These are phyloP conservation scores for Takifugu rubripes DNA, from an alignment of 2,797 vertebrate genomes.

Conservation along the genomic window DNA sequence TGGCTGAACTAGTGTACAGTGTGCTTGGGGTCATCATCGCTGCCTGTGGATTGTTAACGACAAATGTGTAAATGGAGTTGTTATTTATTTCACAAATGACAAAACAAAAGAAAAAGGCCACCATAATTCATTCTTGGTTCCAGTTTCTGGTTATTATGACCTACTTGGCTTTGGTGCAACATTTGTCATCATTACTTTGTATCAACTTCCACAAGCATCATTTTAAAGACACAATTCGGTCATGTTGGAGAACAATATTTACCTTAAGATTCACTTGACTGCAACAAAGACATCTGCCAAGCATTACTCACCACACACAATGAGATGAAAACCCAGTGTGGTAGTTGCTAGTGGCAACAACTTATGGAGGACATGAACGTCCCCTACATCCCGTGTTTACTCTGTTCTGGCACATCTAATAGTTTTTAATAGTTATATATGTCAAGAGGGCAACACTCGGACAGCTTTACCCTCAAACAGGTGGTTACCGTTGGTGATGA, in stretches of 20 bases:
- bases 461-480: conserved; percentile 9
- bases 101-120: background rate
- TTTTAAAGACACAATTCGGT: conserved; percentile 2
- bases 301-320: conserved; percentile 65
- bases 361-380: conserved; percentile 47
- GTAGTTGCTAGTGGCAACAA: conserved; percentile 19
- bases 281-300: conserved; percentile 55
- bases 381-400: conserved; percentile 26
- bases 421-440: conserved; percentile 49
- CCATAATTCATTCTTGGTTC: background rate
- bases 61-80: background rate
- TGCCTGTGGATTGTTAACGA: no score
- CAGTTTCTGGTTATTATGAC: no score
- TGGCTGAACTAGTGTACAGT: conserved; percentile 18
- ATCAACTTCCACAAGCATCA: conserved; percentile 1
- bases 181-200: background rate
- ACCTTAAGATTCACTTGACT: conserved; percentile 15
- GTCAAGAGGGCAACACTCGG: conserved; percentile 36
- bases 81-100: conserved; percentile 2
- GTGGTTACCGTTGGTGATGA: background rate
- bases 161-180: background rate
- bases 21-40: conserved; percentile 18
- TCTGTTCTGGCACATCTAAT: conserved; percentile 44
- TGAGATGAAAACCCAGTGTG: conserved; percentile 60
- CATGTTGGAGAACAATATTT: conserved; percentile 21